A percentile compares a stretch with the other conserved stretches of the same genome.
Evolutionary conservation across 2,888 invertebrate genomes (phyloP).

Genomic region (Malthinus flaveolus): DNA sequence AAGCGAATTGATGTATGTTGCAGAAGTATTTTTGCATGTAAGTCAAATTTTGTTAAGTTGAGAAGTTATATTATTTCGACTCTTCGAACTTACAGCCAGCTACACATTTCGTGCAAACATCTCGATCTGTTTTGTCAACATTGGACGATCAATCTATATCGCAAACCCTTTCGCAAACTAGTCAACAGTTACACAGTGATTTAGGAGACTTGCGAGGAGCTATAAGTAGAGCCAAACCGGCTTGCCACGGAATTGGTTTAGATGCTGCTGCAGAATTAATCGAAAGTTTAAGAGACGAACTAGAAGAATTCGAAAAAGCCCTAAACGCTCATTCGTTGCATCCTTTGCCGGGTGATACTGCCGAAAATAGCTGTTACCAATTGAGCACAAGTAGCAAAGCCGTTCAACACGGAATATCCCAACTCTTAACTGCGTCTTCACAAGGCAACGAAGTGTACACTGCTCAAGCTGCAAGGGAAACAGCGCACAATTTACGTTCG

Average conservation of each 20-base stretch:
- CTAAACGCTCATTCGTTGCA: conserved; percentile 71
- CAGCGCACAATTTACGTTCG: conserved; percentile 70
- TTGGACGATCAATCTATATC: conserved; percentile 77
- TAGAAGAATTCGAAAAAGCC: conserved; percentile 78
- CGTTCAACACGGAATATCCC: conserved; percentile 82
- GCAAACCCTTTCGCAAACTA: conserved; percentile 71
- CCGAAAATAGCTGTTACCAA: conserved; percentile 62
- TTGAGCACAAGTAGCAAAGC: conserved; percentile 69
- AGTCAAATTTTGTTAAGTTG: conserved; percentile 36
- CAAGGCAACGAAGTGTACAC: conserved; percentile 81
- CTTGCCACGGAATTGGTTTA: conserved; percentile 82
- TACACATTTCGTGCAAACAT: conserved; percentile 73
- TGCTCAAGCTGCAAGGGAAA: conserved; percentile 79
- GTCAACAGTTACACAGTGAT: conserved; percentile 68
- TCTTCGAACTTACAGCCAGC: conserved; percentile 57
- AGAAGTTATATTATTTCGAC: neutral
- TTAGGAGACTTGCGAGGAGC: conserved; percentile 51
- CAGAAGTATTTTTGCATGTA: conserved; percentile 82
- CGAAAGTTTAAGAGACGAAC: conserved; percentile 75
- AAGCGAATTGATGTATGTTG: conserved; percentile 77
- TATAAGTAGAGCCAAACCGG: conserved; percentile 52
- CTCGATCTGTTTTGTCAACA: conserved; percentile 81
- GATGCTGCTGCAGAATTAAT: conserved; percentile 87
- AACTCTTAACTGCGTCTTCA: conserved; percentile 82
- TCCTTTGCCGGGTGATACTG: conserved; percentile 74